Evolutionary conservation across 2,888 invertebrate genomes (phyloP), one percentile per base, ranked within the genome.

Genomic region (Auanema sp.): DNA sequence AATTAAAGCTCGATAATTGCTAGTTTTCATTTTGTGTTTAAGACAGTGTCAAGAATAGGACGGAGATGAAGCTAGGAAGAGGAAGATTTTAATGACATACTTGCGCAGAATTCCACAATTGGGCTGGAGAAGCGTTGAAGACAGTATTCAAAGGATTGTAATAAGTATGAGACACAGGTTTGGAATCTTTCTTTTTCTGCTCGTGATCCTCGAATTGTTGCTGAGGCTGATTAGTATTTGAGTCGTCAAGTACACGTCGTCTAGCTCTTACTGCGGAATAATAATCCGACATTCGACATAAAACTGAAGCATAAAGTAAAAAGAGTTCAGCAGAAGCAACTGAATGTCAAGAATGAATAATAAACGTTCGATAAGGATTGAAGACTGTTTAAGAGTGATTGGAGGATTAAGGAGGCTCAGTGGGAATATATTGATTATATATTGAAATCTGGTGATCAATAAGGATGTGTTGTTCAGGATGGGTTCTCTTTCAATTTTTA

Each of bases 71-170:
- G 51, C 14, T 12, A 24, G 47, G 16, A 18, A 43, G 5, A 40
- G 41, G 14, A 57, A 57, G 16, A 57, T 4, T 43, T 21, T n/a
- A 18, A 12, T 8, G 12, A 64, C 65, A 58, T 60, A 80, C 80
- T 72, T 80, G 80, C 50, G 80, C 80, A 40, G 78, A 72, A 69
- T 73, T 80, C 80, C 80, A 80, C 63, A 80, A 65, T 60, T 79
- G 74, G n/a, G 78, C 65, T 14, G 80, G 74, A 41, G 78, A 72
- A 21, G 79, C 75, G 51, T 72, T 66, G 66, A 80, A 72, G 57
- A 79, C 76, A n/a, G 75, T 76, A 23, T 71, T 72, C 58, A 79
- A 57, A 21, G 76, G 68, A 63, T 64, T 72, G 42, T 72, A 72
- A 23, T 59, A 53, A 60, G 18, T 53, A 10, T 18, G 44, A 16